Base-by-base conservation (phyloP, 2,797 vertebrate genomes). In the Falco biarmicus region DNA sequence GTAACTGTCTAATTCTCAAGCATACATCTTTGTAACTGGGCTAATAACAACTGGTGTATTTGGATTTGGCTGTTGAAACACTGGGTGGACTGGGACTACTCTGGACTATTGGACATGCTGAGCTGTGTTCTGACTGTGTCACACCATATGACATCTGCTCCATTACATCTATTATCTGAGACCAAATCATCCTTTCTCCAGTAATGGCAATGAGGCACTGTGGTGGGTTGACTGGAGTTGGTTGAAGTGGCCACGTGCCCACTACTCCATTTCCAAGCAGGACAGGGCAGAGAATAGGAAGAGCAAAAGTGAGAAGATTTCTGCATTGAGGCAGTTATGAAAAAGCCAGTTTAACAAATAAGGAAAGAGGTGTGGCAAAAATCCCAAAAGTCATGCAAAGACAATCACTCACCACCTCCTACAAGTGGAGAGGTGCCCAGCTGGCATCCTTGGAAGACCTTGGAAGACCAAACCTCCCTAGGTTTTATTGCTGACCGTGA, bases 351-450 rank as follows among this genome's bases (percentile, higher is more conserved):
- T 43, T 34, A 92, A 32, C 5, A 48, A 54, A n/a, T 26, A 53
- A 41, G 6, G 26, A 29, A 60, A 32, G 15, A 64, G 10, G 39
- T 41, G 39, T 11, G 5, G 11, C 2, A 9, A 59, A n/a, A 39
- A 9, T 0, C 0, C 1, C 14, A 1, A 63, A 43, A 43, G 7
- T 19, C 68, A n/a, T 26, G 4, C 15, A 66, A 54, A 61, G 26
- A 14, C 13, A 59, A 34, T 32, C 7, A n/a, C 15, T 47, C 17
- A 71, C 47, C 28, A n/a, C 6, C 34, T 68, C 19, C 15, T 56
- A 5, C 34, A 56, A 61, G 34, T 0, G 0, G n/a, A 34, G 0
- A 12, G 14, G 6, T 81, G 34, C 4, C 15, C 29, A 59, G 17
- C 5, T 24, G 6, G 31, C 17, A 54, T 31, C 31, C 28, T 69